Evolutionary conservation across 2,888 invertebrate genomes (phyloP).

Genomic region (Drosophila subsilvestris): DNA sequence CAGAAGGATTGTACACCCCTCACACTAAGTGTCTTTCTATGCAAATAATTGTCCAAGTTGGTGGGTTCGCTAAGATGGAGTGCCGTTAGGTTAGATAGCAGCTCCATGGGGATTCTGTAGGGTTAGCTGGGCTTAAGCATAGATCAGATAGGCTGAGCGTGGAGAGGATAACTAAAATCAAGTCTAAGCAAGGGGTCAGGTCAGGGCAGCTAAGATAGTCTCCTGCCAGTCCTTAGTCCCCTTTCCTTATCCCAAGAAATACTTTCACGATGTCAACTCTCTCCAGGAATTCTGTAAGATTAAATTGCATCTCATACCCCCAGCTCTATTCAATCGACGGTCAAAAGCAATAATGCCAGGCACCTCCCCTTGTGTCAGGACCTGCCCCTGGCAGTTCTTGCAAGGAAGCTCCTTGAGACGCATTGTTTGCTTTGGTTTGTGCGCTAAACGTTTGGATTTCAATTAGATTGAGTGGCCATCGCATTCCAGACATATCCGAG

Average conservation of each 20-base stretch:
- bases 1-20: not conserved
- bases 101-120: not conserved
- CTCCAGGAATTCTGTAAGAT: not conserved
- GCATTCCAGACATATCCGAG: constrained; percentile 38
- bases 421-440: constrained; percentile 48
- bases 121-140: not conserved
- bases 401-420: not conserved
- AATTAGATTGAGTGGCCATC: constrained; percentile 53
- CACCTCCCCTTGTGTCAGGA: not conserved
- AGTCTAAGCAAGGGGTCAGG: not conserved
- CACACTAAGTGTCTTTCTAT: constrained; percentile 27
- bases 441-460: constrained; percentile 53
- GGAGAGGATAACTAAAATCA: not conserved
- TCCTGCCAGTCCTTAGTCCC: not conserved
- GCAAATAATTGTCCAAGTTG: constrained; percentile 31
- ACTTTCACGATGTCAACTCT: not conserved
- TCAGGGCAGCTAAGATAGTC: not conserved
- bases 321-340: not conserved
- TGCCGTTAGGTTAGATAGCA: not conserved
- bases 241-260: not conserved
- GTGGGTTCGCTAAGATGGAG: constrained; percentile 8
- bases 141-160: not conserved
- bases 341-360: constrained; percentile 4
- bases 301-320: not conserved
- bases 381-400: not conserved